Evolutionary conservation across 2,113 vertebrate genomes (phyloP), one percentile per base, ranked within the genome.

Genomic region (Azemiops feae): DNA sequence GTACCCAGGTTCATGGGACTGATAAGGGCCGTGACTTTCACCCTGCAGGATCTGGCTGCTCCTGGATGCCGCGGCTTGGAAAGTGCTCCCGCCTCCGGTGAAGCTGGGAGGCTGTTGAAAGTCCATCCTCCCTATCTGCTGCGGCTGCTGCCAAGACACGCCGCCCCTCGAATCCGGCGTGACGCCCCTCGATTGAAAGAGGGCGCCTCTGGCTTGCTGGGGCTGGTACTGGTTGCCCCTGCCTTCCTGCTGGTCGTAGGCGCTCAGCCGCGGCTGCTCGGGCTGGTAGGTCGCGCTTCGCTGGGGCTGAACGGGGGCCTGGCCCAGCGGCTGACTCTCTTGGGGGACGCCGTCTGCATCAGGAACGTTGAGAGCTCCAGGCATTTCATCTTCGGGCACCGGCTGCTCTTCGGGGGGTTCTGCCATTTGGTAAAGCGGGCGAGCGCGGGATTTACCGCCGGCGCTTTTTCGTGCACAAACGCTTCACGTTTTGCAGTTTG

Each of bases 1-100:
- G 0, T 55, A 93, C 1, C 96, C 95, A 1, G 97, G 96, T 16
- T 97, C 96, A 0, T 96, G 96, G 0, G 96, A 92, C 88, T 94
- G 96, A 0, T 95, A 97, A 55, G 95, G 91, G n/a, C 97, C 95
- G 1, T 95, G 94, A 16, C 2, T 22, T 2, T 94, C 93, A 0
- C 64, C 57, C 43, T 23, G 50, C n/a, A 87, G 50, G n/a, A 54
- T n/a, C 18, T 64, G n/a, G 89, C 53, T 81, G 64, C 16, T 58
- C 47, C 55, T 10, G 22, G 39, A 43, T 16, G 20, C 47, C 27
- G 53, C 27, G 64, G 5, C 93, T 52, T 64, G 88, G 54, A 64
- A 7, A 5, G 89, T 54, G 64, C 4, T 22, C 43, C 5, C 1
- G 52, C 54, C 91, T 52, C 54, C 91, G 5, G 4, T 0, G 0